Evolutionary conservation across 1,140 invertebrate genomes (phyloP), one percentile per base, ranked within the genome.

Genomic region (Drosophila malerkotliana): DNA sequence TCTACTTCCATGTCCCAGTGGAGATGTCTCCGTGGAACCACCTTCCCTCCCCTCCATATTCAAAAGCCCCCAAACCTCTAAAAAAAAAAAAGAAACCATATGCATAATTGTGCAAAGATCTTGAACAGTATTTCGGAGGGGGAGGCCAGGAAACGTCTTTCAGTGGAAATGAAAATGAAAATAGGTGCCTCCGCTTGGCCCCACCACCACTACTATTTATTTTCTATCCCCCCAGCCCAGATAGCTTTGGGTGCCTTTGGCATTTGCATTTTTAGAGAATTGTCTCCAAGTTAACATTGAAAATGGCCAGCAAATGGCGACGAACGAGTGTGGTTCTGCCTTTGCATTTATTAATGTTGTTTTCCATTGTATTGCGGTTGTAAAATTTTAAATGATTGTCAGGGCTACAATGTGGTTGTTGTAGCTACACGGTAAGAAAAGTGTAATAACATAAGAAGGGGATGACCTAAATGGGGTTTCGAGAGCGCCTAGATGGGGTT

Each of bases 161-260:
- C 82, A 72, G 80, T 82, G 82, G 78, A 85, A 87, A 85, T 78
- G 78, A 72, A 85, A 85, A 85, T 68, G 81, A 77, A 87, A 84
- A 82, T 58, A 47, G 24, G n/a, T 44, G 21, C 8, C 5, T 3
- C 26, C 18, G 26, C 21, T 9, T 18, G 3, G 21, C 3, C 30
- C 24, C 0, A 8, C 0, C 44, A 14, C 6, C 54, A 8, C 28
- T 10, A 1, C 5, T 28, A 21, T 7, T 3, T 9, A 2, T 26
- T 37, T 47, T 30, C 48, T 47, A 10, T 51, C 14, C 41, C 41
- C 14, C 39, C n/a, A 39, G 7, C 39, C n/a, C 18, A 18, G 18
- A 1, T 18, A 59, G 21, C 56, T 30, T 51, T 73, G 79, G 79
- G 68, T 73, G 78, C 73, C 77, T 80, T 80, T 59, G 8, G 54